These are phyloP conservation scores for Drosophila pseudoananassae DNA, from an alignment of 1,140 invertebrate genomes.

Conservation along the genomic window DNA sequence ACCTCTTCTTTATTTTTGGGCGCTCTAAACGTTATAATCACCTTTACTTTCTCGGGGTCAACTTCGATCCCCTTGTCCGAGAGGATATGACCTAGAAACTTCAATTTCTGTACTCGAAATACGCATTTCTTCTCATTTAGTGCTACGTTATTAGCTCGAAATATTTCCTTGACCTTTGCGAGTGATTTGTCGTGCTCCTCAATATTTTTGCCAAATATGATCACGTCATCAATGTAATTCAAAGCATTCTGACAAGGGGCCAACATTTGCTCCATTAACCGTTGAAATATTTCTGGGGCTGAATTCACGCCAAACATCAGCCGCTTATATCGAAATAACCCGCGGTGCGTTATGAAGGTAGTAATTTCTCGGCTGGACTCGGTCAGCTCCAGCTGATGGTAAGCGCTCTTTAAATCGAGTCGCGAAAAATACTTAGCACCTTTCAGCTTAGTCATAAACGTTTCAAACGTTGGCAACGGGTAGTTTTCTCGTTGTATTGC, in stretches of 20 bases:
- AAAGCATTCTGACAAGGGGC: neutral
- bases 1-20: no score
- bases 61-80: no score
- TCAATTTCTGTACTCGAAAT: neutral
- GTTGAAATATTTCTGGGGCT: conserved; percentile 18
- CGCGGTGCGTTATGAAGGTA: conserved; percentile 8
- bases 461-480: no score
- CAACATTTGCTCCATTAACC: neutral
- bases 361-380: conserved; percentile 13
- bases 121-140: neutral
- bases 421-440: neutral
- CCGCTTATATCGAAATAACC: conserved; percentile 15
- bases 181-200: no score
- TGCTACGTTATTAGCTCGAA: neutral
- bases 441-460: no score
- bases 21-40: no score
- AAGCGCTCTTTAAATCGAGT: conserved; percentile 1
- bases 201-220: no score
- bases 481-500: no score
- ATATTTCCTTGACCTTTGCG: neutral
- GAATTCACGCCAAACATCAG: conserved; percentile 18
- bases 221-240: no score
- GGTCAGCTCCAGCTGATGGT: conserved; percentile 16
- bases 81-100: no score
- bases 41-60: no score